These are phyloP conservation scores for Heliconius eleuchia DNA, from an alignment of 1,140 invertebrate genomes.

Conservation along the genomic window DNA sequence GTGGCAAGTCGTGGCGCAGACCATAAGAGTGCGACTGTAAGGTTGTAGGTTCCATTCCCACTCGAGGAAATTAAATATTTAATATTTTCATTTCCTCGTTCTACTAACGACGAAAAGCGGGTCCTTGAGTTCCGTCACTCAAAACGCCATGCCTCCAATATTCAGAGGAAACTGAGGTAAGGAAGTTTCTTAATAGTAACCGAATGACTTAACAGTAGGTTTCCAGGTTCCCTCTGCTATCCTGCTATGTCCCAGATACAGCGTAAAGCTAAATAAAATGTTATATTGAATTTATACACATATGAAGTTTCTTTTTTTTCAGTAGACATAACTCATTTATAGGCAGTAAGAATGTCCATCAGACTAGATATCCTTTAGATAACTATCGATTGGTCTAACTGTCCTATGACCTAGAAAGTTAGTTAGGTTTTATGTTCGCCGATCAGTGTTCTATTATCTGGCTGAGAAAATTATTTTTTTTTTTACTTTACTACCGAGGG, in stretches of 20 bases:
- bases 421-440: conserved; percentile 9
- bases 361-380: not conserved
- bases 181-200: too few relatives aligned
- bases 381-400: not conserved
- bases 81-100: too few relatives aligned
- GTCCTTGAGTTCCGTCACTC: too few relatives aligned
- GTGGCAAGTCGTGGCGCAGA: not conserved
- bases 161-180: too few relatives aligned
- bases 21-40: too few relatives aligned
- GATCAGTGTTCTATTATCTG: not conserved
- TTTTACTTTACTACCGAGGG: not conserved
- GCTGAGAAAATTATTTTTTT: not conserved
- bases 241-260: too few relatives aligned
- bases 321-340: not conserved
- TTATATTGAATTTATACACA: not conserved
- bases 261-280: not conserved
- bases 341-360: not conserved
- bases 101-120: too few relatives aligned
- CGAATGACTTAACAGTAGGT: too few relatives aligned
- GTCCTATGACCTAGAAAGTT: conserved; percentile 4
- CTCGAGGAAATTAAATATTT: too few relatives aligned
- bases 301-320: not conserved
- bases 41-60: too few relatives aligned
- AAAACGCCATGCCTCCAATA: too few relatives aligned
- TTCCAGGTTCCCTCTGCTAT: too few relatives aligned